Base-by-base conservation (phyloP, 2,888 invertebrate species). In the Hipparchia semele region DNA sequence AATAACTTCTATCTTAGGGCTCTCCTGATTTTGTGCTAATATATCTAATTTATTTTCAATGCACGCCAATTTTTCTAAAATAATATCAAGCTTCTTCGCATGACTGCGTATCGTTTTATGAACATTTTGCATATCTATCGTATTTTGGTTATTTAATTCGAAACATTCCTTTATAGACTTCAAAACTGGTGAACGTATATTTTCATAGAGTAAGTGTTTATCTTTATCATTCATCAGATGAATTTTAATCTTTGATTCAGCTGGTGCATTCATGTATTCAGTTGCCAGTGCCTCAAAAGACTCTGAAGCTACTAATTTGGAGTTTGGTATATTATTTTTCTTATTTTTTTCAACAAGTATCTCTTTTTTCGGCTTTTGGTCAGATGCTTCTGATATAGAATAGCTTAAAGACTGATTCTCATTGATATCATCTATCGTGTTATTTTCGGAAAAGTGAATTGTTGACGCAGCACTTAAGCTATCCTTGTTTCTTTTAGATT, bases 201-300 rank as follows among this genome's bases (percentile, higher is more conserved):
- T 88, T 71, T 92, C 89, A 75, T 82, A 86, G 49, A 94, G 84
- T 54, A 82, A 75, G 67, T 84, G 80, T 78, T 88, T 92, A 58
- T 92, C 92, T 75, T 81, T 83, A 12, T 90, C 89, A 70, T 89
- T 90, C 91, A 92, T 93, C 46, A 93, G 82, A 77, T 90, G 89
- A 78, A 92, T 84, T 87, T 92, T 92, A 73, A 92, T 89, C 77
- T 84, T 87, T 10, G 83, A 81, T 12, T 89, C 86, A 13, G 83
- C 85, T 59, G 78, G 72, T 23, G 79, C 73, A 39, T 85, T 80
- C 58, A 82, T 80, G n/a, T 84, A 77, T 80, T 90, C 89, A 2
- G 86, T 86, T 2, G 90, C 90, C 39, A 92, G 75, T 49, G 89
- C 91, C 80, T 91, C 89, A 72, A 92, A 88, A 7, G 91, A 90